These are phyloP conservation scores for Agrochola lychnidis DNA, from an alignment of 2,888 invertebrate genomes.

Conservation along the genomic window DNA sequence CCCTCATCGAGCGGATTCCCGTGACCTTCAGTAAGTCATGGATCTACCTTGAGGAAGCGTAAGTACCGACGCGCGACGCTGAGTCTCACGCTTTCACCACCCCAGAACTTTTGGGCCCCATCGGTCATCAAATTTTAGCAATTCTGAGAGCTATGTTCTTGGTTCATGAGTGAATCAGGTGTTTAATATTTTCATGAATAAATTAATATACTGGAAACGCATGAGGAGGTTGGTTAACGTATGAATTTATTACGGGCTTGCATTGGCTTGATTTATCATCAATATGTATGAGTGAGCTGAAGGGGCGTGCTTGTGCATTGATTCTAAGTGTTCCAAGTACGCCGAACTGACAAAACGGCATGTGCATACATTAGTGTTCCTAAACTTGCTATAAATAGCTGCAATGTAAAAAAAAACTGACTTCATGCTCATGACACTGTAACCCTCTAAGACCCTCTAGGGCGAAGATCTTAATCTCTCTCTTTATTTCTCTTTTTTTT, in stretches of 20 bases:
- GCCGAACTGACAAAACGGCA: constrained; percentile 20
- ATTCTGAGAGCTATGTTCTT: background rate
- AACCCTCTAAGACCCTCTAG: background rate
- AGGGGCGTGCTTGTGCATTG: constrained; percentile 49
- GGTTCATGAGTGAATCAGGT: background rate
- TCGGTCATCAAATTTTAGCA: background rate
- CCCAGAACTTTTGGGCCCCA: background rate
- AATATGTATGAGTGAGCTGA: constrained; percentile 20
- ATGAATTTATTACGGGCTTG: constrained; percentile 1
- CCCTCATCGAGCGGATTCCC: background rate
- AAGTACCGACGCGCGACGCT: no score
- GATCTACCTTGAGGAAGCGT: background rate
- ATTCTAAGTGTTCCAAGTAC: constrained; percentile 40
- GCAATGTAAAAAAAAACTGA: no score
- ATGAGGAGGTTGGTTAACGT: background rate
- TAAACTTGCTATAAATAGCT: background rate
- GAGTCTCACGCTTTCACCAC: background rate
- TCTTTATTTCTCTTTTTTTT: no score
- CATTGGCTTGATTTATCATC: constrained; percentile 17
- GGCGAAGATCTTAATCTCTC: background rate
- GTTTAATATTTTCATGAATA: background rate
- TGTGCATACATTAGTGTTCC: constrained; percentile 11
- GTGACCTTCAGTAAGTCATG: background rate
- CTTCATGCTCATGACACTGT: no score
- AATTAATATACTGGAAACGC: background rate